Evolutionary conservation across 2,888 invertebrate genomes (phyloP).

Genomic region (Netelia melanura): DNA sequence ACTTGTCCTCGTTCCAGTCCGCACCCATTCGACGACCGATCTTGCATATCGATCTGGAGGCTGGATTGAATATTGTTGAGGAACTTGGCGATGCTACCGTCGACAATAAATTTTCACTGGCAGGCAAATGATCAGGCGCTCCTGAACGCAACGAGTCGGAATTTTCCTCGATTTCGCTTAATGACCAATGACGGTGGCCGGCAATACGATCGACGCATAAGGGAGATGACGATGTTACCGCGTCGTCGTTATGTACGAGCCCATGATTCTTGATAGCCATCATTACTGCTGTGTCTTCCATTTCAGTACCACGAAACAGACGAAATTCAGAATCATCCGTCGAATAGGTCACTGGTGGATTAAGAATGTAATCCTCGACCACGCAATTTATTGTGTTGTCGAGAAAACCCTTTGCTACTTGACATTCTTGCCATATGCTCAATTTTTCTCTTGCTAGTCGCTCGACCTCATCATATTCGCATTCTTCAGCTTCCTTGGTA

Average conservation of each 20-base stretch:
- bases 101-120: slow-evolving; percentile 43
- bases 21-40: neutral
- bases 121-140: slow-evolving; percentile 58
- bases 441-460: slow-evolving; percentile 78
- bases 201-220: slow-evolving; percentile 36
- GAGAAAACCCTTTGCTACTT: slow-evolving; percentile 89
- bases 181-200: slow-evolving; percentile 44
- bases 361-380: slow-evolving; percentile 87
- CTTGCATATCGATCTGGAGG: slow-evolving; percentile 2
- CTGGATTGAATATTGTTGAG: slow-evolving; percentile 37
- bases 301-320: slow-evolving; percentile 85
- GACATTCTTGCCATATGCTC: slow-evolving; percentile 89
- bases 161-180: slow-evolving; percentile 57
- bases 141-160: slow-evolving; percentile 62
- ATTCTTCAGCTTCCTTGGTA: slow-evolving; percentile 54
- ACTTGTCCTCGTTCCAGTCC: slow-evolving; percentile 73
- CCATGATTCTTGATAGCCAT: slow-evolving; percentile 92
- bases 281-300: slow-evolving; percentile 90
- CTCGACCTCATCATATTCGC: slow-evolving; percentile 76
- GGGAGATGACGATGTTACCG: slow-evolving; percentile 14
- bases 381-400: slow-evolving; percentile 90
- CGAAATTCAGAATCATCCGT: slow-evolving; percentile 82
- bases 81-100: slow-evolving; percentile 32
- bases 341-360: slow-evolving; percentile 83
- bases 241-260: slow-evolving; percentile 80